Conservation (phyloP, 2,113 vertebrate genomes). For the Campylorhamphus procurvoides region DNA sequence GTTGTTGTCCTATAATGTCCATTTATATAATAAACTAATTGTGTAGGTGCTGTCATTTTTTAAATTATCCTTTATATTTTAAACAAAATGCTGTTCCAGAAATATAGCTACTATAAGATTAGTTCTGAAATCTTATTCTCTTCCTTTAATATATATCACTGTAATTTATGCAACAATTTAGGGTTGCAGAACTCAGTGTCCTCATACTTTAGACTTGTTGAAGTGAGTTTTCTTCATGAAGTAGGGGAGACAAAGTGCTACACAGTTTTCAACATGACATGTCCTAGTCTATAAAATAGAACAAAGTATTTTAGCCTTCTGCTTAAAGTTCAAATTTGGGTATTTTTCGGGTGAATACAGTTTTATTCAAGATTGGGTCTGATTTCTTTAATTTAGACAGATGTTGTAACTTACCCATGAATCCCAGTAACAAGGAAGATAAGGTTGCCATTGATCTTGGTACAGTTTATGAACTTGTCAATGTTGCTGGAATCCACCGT, state of each 20-base stretch:
- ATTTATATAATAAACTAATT: not conserved
- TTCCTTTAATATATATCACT: not conserved
- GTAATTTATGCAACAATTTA: not conserved
- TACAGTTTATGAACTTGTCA: slow-evolving; percentile 96
- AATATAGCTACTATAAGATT: not conserved
- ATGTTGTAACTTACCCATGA: slow-evolving; percentile 85
- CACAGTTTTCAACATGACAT: not conserved
- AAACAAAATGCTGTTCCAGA: not conserved
- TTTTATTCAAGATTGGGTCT: not conserved
- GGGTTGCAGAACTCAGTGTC: not conserved
- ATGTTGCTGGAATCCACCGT: slow-evolving; percentile 98
- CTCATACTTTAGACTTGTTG: not conserved
- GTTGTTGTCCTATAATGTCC: not conserved
- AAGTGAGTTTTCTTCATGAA: not conserved
- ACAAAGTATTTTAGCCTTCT: not conserved
- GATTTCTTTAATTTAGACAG: not conserved
- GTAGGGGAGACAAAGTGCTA: not conserved
- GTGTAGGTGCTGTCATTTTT: not conserved
- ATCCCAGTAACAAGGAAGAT: slow-evolving; percentile 98
- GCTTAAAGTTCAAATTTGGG: not conserved
- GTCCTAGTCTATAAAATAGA: not conserved
- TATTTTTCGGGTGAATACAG: not conserved
- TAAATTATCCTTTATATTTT: not conserved
- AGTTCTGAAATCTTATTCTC: not conserved
- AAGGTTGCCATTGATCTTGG: slow-evolving; percentile 98